Conservation (phyloP, 1,140 invertebrate genomes). For the Eueides isabella region DNA sequence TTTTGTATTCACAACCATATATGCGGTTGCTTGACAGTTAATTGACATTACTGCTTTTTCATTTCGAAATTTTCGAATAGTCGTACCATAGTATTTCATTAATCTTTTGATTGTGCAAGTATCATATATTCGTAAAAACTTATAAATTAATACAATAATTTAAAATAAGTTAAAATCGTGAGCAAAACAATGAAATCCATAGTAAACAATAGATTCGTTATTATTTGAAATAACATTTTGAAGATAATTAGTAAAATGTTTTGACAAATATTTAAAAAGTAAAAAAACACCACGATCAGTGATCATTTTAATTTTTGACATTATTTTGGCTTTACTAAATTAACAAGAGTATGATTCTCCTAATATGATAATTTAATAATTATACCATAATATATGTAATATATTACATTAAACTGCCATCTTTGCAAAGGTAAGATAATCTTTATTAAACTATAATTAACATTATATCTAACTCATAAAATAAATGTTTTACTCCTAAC, state of each 20-base stretch:
- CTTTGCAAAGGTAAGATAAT: constrained; percentile 1
- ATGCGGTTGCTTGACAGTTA: constrained; percentile 6
- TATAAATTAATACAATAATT: background rate
- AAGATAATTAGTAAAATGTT: background rate
- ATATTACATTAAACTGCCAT: background rate
- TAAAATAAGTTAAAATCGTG: background rate
- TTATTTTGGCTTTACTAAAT: constrained; percentile 74
- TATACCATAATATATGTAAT: constrained; percentile 16
- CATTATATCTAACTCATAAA: background rate
- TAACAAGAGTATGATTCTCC: constrained; percentile 75
- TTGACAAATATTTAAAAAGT: constrained; percentile 19
- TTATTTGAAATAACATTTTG: background rate
- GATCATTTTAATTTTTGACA: constrained; percentile 46
- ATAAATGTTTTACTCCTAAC: too few relatives aligned
- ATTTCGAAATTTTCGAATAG: background rate
- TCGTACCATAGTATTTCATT: background rate
- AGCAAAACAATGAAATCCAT: background rate
- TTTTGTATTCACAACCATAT: background rate
- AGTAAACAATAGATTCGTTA: background rate
- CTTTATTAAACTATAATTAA: background rate
- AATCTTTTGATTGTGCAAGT: background rate
- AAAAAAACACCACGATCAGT: constrained; percentile 43
- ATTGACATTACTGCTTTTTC: background rate
- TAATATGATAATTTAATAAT: constrained; percentile 55
- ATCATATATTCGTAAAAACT: background rate